Conservation (phyloP, 2,797 vertebrate genomes). For the Notoglanidium macrostoma region DNA sequence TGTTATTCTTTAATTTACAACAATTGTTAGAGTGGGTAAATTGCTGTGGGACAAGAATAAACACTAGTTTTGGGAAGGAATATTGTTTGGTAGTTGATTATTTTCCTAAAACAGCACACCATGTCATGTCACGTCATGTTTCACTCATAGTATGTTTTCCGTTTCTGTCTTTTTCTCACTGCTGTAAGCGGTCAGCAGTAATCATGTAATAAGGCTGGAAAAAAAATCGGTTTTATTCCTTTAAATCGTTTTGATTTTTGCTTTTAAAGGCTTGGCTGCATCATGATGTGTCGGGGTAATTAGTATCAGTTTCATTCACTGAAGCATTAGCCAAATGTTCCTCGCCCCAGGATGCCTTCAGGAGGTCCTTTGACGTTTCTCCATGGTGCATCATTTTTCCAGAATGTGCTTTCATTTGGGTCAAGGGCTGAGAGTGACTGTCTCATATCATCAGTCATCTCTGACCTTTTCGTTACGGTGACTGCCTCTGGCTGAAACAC, state of each 20-base stretch:
- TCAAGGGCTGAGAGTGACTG: constrained; percentile 19
- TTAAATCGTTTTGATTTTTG: neutral
- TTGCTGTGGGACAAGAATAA: neutral
- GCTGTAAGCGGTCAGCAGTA: neutral
- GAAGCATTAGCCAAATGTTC: neutral
- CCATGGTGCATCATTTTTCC: constrained; percentile 20
- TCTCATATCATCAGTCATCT: constrained; percentile 41
- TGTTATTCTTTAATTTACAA: neutral
- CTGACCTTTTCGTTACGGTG: constrained; percentile 34
- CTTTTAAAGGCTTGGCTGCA: neutral
- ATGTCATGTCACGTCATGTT: neutral
- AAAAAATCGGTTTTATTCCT: neutral
- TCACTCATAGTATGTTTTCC: neutral
- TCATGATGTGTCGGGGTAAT: neutral
- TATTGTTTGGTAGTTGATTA: neutral
- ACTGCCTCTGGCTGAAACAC: constrained; percentile 26
- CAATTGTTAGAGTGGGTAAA: neutral
- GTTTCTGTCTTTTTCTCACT: neutral
- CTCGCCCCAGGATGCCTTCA: constrained; percentile 21
- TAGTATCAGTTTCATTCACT: constrained; percentile 28
- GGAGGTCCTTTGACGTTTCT: constrained; percentile 14
- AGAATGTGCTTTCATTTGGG: constrained; percentile 31
- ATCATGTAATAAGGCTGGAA: neutral
- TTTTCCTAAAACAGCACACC: neutral
- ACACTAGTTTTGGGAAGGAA: neutral